phyloP scores from a whole-genome alignment of 2,797 vertebrate genomes.

The Mallotus villosus region DNA sequence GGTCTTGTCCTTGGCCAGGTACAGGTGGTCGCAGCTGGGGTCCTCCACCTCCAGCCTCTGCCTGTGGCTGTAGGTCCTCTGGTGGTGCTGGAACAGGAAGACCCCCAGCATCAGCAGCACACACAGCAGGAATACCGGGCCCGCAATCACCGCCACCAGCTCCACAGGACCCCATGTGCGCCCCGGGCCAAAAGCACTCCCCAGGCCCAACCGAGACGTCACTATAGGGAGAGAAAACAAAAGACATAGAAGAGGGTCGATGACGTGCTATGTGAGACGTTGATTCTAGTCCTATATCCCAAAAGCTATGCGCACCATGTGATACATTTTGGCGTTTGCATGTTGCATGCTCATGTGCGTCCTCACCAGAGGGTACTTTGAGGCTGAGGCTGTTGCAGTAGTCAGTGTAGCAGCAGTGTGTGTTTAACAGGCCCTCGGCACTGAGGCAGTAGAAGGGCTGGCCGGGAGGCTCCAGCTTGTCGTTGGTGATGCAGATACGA shows the following conservation, averaged over 20 bases:
- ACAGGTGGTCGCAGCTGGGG: slow-evolving; percentile 91
- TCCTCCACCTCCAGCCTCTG: slow-evolving; percentile 92
- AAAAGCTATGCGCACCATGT: neutral
- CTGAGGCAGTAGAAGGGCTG: slow-evolving; percentile 91
- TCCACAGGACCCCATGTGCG: slow-evolving; percentile 88
- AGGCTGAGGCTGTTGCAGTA: slow-evolving; percentile 94
- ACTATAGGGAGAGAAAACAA: slow-evolving; percentile 50
- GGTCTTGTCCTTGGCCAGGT: slow-evolving; percentile 91
- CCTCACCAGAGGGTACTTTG: slow-evolving; percentile 85
- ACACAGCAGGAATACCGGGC: slow-evolving; percentile 87
- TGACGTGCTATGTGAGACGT: no score
- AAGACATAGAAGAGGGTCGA: neutral
- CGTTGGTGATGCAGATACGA: slow-evolving; percentile 84
- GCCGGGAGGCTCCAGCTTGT: slow-evolving; percentile 83
- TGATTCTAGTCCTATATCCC: neutral
- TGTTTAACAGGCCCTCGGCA: slow-evolving; percentile 87
- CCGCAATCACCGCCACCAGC: slow-evolving; percentile 87
- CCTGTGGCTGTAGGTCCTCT: slow-evolving; percentile 88
- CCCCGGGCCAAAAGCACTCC: slow-evolving; percentile 48
- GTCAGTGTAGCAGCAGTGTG: slow-evolving; percentile 91
- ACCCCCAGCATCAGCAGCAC: slow-evolving; percentile 83
- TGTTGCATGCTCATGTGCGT: neutral
- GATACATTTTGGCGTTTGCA: no score
- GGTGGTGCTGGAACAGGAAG: slow-evolving; percentile 89
- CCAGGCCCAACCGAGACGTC: slow-evolving; percentile 32